Conservation (phyloP, 2,888 invertebrate genomes). For the Colostygia pectinataria region DNA sequence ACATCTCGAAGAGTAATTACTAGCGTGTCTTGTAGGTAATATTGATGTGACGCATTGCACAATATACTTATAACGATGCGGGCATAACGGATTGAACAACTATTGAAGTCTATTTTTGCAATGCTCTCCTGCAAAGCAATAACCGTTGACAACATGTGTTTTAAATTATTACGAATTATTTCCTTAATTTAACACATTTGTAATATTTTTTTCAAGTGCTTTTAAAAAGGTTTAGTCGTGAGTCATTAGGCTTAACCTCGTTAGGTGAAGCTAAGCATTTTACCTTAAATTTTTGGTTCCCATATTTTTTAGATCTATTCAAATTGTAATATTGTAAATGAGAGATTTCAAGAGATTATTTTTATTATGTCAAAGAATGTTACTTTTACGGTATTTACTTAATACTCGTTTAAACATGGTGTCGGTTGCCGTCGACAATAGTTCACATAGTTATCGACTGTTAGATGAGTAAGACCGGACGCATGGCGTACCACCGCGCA, state of each 20-base stretch:
- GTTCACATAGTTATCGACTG: conserved; percentile 62
- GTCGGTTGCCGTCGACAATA: conserved; percentile 48
- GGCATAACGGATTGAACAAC: conserved; percentile 40
- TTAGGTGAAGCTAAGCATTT: no score
- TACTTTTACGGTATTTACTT: conserved; percentile 11
- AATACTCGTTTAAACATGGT: conserved; percentile 39
- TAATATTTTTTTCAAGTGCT: no score
- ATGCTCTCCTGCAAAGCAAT: conserved; percentile 68
- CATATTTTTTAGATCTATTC: no score
- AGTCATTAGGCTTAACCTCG: no score
- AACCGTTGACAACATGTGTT: conserved; percentile 43
- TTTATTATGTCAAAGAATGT: no score
- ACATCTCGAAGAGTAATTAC: conserved; percentile 53
- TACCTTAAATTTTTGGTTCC: no score
- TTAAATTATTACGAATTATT: conserved; percentile 19
- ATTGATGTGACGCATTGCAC: conserved; percentile 52
- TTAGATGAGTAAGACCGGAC: conserved; percentile 79
- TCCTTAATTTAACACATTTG: conserved; percentile 9
- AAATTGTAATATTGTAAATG: no score
- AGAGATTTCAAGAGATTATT: no score
- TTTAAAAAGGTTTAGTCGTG: no score
- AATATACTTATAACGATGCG: conserved; percentile 27
- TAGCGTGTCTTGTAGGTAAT: conserved; percentile 40
- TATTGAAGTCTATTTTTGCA: conserved; percentile 32
- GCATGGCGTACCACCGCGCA: conserved; percentile 63